Evolutionary conservation across 2,888 invertebrate species (phyloP), one percentile per base, ranked within the genome.

Genomic region (Magallana nippona): DNA sequence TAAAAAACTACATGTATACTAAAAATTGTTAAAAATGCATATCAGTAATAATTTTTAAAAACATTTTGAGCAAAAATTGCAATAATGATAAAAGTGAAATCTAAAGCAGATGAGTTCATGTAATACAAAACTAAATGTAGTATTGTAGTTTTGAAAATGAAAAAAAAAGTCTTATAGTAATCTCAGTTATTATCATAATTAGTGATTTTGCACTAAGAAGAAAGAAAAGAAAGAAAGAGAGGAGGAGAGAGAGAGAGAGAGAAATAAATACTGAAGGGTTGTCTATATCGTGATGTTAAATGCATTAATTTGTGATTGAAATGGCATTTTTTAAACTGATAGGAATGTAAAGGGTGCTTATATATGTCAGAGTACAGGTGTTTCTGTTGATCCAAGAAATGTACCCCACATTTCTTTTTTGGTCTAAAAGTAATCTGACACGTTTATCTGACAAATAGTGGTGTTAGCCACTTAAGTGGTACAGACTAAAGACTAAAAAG

Each of bases 281-380:
- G 22, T 27, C 15, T 71, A 27, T 71, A 13, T 71, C 32, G 22
- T 71, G 27, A 27, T 15, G 71, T 71, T 1, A 22, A 71, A 71
- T 71, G 15, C 27, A 13, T 17, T 8, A 71, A 27, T 71, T 71
- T 27, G 32, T 71, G 71, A 27, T 10, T 27, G 19, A 63, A 27
- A 22, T 71, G 27, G 27, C 13, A 15, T 71, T 27, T 63, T 60
- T 60, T 60, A 10, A n/a, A 60, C n/a, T 3, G 60, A 19, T 19
- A 60, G n/a, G 60, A n/a, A 19, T 19, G 60, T 19, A 22, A 71
- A 71, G 71, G 71, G 71, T 27, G 71, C 22, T 71, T 27, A 71
- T 15, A 22, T 17, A 22, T 27, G 27, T 15, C 71, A 71, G 27
- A 2, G 27, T 15, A 71, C 71, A 71, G 71, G 71, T 71, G 71